These are phyloP conservation scores for Eristalis intricaria DNA, from an alignment of 2,888 invertebrate species.

Conservation along the genomic window DNA sequence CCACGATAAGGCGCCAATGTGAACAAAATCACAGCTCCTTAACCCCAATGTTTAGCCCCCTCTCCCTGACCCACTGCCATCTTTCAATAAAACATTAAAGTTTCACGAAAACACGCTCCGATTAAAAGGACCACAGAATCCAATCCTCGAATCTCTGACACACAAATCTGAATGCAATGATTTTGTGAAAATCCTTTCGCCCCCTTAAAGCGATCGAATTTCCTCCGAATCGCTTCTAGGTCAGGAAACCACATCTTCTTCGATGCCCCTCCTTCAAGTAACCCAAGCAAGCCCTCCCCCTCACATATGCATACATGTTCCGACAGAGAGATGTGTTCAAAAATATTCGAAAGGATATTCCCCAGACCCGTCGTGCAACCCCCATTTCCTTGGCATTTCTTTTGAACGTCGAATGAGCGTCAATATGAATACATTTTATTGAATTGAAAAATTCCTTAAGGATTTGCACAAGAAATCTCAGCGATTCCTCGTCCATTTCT, in stretches of 20 bases:
- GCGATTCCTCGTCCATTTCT: constrained; percentile 31
- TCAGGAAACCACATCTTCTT: not conserved
- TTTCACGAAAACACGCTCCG: not conserved
- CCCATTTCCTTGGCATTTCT: not conserved
- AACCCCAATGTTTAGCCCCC: no score
- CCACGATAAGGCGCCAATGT: no score
- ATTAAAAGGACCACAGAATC: not conserved
- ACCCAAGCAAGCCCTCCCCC: not conserved
- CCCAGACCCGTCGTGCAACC: not conserved
- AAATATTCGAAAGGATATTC: constrained; percentile 27
- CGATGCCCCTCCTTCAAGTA: not conserved
- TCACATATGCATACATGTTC: not conserved
- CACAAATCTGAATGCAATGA: not conserved
- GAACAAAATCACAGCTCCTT: no score
- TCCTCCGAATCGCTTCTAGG: not conserved
- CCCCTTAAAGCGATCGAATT: not conserved
- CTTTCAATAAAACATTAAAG: not conserved
- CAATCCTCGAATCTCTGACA: not conserved
- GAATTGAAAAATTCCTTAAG: constrained; percentile 64
- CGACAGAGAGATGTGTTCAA: not conserved
- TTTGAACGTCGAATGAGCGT: constrained; percentile 43
- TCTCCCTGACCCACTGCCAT: no score
- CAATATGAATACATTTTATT: constrained; percentile 65
- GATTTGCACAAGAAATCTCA: constrained; percentile 54
- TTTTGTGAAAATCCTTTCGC: not conserved